Percentiles rank a stretch among this genome's conserved stretches.
Conservation (phyloP, 2,113 vertebrate species). For the Cololabis saira region DNA sequence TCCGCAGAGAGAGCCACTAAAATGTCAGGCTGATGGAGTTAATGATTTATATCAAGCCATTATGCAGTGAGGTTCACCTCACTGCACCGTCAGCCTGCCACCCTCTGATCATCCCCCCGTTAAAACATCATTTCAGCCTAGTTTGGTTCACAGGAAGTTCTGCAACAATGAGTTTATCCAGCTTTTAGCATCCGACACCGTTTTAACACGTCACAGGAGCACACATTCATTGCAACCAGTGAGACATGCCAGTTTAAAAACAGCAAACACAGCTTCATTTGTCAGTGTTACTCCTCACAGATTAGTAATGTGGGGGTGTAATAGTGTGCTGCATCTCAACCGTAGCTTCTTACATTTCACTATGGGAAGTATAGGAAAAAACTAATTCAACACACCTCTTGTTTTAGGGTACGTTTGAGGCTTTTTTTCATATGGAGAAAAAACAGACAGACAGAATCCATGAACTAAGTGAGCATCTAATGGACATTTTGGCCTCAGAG, state of each 20-base stretch:
- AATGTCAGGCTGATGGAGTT: conserved; percentile 72
- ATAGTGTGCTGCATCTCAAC: conserved; percentile 6
- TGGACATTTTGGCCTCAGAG: conserved; percentile 55
- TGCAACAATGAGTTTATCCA: conserved; percentile 4
- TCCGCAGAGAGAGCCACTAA: conserved; percentile 51
- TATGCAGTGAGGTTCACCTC: conserved; percentile 53
- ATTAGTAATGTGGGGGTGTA: conserved; percentile 1
- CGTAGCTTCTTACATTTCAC: conserved; percentile 20
- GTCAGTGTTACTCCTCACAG: not conserved
- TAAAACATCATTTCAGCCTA: conserved; percentile 9
- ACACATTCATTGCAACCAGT: conserved; percentile 5
- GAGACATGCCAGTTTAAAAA: not conserved
- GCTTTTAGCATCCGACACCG: conserved; percentile 6
- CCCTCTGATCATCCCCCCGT: conserved; percentile 42
- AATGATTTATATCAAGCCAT: conserved; percentile 78
- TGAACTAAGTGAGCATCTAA: conserved; percentile 42
- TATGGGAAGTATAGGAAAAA: conserved; percentile 11
- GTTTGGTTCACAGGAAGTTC: conserved; percentile 34
- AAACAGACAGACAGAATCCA: conserved; percentile 2
- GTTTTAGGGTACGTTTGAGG: too few species aligned
- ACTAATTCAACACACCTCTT: too few species aligned
- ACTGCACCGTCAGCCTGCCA: conserved; percentile 23
- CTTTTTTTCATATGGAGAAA: too few species aligned
- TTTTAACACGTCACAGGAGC: conserved; percentile 5
- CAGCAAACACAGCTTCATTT: not conserved